Evolutionary conservation across 2,113 vertebrate genomes (phyloP).

Genomic region (Chaetodon auriga): DNA sequence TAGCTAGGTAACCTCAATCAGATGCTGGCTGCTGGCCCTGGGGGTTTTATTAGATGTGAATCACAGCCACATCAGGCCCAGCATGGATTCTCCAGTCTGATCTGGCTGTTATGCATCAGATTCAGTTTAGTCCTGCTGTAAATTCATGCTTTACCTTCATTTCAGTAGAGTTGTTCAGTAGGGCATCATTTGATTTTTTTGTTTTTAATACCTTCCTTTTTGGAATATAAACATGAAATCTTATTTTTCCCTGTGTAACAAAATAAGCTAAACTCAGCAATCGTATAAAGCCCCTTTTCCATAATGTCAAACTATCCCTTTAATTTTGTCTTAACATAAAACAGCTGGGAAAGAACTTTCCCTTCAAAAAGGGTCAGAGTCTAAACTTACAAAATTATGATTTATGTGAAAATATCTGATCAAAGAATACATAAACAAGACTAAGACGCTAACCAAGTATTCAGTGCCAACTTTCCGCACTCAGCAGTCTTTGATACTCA

Average conservation of each 20-base stretch:
- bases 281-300: background rate
- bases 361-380: background rate
- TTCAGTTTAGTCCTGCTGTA: conserved; percentile 9
- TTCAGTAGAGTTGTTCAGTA: background rate
- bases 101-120: conserved; percentile 4
- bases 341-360: background rate
- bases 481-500: background rate
- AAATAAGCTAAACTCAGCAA: background rate
- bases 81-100: conserved; percentile 37
- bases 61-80: conserved; percentile 47
- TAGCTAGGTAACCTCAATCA: conserved; percentile 74
- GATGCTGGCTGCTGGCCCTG: conserved; percentile 54
- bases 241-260: background rate
- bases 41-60: conserved; percentile 68
- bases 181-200: background rate
- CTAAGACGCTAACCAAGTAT: background rate
- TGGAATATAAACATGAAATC: background rate
- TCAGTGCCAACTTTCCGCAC: background rate
- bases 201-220: background rate
- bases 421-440: background rate
- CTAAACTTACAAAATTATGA: background rate
- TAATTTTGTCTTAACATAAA: background rate
- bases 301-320: background rate
- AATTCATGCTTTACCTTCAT: background rate
- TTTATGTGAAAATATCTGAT: background rate